A percentile compares a stretch with the other conserved stretches of the same genome.
phyloP scores from a whole-genome alignment of 2,888 invertebrate species.

The Lacanobia oleracea region DNA sequence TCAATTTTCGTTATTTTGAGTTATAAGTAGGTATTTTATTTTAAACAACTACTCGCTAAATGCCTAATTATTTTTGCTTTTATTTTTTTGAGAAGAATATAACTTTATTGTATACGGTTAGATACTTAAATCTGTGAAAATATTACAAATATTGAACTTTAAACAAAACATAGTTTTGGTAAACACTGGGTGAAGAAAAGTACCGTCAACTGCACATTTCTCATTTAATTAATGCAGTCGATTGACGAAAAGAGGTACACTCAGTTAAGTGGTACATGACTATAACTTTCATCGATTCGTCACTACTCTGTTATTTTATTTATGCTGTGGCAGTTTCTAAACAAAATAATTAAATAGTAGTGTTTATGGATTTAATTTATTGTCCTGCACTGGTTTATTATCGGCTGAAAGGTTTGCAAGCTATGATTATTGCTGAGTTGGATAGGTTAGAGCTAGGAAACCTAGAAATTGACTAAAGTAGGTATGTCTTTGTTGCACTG shows the following conservation, averaged over 20 bases:
- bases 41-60: too few relatives aligned
- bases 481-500: too few relatives aligned
- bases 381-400: not conserved
- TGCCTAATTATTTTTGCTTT: too few relatives aligned
- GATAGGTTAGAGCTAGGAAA: too few relatives aligned
- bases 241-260: conserved; percentile 41
- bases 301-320: conserved; percentile 40
- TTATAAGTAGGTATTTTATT: too few relatives aligned
- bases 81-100: too few relatives aligned
- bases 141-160: not conserved
- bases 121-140: too few relatives aligned
- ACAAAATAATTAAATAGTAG: conserved; percentile 34
- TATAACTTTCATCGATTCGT: conserved; percentile 19
- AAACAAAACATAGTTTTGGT: conserved; percentile 11
- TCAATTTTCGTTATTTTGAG: too few relatives aligned
- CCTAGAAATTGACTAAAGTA: too few relatives aligned
- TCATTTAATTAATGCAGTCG: conserved; percentile 35
- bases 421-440: too few relatives aligned
- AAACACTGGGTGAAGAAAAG: conserved; percentile 20
- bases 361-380: not conserved
- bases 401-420: not conserved
- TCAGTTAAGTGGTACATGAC: not conserved
- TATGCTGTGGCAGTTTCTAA: conserved; percentile 39
- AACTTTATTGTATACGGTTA: too few relatives aligned
- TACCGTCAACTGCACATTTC: conserved; percentile 26